Evolutionary conservation across 2,797 vertebrate genomes (phyloP).

Genomic region (Eleutherodactylus coqui): DNA sequence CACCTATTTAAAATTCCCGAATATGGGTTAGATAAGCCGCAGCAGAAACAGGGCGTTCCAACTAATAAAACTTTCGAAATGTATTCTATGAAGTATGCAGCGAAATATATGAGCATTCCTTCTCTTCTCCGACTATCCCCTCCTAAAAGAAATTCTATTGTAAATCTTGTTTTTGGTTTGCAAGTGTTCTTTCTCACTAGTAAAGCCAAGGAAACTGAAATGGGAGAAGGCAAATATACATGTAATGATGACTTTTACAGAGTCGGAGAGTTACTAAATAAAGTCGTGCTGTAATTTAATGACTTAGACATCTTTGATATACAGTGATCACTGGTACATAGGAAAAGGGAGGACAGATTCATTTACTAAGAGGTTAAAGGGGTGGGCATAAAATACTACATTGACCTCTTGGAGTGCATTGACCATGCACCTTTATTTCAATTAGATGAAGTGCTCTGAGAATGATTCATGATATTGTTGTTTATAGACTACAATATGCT

Average conservation of each 20-base stretch:
- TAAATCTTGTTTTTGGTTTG: conserved; percentile 12
- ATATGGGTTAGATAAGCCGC: neutral
- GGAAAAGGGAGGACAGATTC: conserved; percentile 49
- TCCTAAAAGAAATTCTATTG: neutral
- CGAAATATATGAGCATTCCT: neutral
- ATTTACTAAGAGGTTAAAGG: conserved; percentile 49
- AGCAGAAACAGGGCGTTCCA: neutral
- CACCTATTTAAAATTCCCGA: neutral
- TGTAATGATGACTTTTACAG: conserved; percentile 28
- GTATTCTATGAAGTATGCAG: too few relatives aligned
- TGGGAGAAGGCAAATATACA: conserved; percentile 8
- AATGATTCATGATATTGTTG: conserved; percentile 53
- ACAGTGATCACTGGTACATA: conserved; percentile 28
- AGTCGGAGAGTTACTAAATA: neutral
- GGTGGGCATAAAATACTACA: conserved; percentile 51
- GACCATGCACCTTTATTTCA: conserved; percentile 56
- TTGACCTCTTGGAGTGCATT: conserved; percentile 44
- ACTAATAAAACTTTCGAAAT: neutral
- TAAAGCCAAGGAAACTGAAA: conserved; percentile 23
- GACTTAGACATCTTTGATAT: conserved; percentile 35
- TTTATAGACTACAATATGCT: conserved; percentile 9
- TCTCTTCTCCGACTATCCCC: neutral
- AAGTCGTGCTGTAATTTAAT: conserved; percentile 30
- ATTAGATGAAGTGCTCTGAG: conserved; percentile 54
- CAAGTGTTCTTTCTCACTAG: neutral